Evolutionary conservation across 2,797 vertebrate genomes (phyloP), one percentile per base, ranked within the genome.

Genomic region (Siniperca undulata): DNA sequence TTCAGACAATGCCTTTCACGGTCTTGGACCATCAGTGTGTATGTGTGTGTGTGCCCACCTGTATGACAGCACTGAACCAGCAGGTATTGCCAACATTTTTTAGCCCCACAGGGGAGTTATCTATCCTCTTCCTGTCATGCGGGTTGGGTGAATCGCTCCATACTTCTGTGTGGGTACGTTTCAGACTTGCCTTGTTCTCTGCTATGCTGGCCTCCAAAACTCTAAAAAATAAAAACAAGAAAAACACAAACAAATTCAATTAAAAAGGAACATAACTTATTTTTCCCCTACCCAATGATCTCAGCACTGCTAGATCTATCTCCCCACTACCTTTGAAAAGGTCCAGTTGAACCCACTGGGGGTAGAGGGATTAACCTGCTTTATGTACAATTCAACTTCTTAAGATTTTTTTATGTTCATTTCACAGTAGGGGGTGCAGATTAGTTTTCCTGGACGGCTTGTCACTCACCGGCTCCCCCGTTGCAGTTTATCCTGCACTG

Each of bases 41-140:
- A 20, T 59, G 48, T 50, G 1, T 56, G 1, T 56, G 38, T 24
- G 44, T 5, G 36, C 64, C 70, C 93, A 99, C 98, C 97, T 99
- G 98, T 92, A 99, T 99, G 84, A 99, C 98, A 48, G 98, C 98
- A 86, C 98, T 99, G 95, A 99, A 99, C 98, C 98, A 99, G 94
- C 98, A 99, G 0, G 98, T 99, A 91, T 99, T 99, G 86, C 98
- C 98, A 74, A 99, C 98, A 80, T 99, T 99, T 95, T 99, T 99
- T 86, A 99, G 94, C 5, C 98, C 98, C 36, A 99, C 98, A 0
- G 98, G 98, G 84, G 97, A 97, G 94, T 93, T 97, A 82, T 98
- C 98, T 93, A 96, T 96, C 77, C 98, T 96, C 94, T 98, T 99
- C 76, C 98, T 96, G 91, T 99, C 98, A 0, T 99, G 96, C 3